Conservation (phyloP, 2,888 invertebrate genomes). For the Lasioglossum calceatum region DNA sequence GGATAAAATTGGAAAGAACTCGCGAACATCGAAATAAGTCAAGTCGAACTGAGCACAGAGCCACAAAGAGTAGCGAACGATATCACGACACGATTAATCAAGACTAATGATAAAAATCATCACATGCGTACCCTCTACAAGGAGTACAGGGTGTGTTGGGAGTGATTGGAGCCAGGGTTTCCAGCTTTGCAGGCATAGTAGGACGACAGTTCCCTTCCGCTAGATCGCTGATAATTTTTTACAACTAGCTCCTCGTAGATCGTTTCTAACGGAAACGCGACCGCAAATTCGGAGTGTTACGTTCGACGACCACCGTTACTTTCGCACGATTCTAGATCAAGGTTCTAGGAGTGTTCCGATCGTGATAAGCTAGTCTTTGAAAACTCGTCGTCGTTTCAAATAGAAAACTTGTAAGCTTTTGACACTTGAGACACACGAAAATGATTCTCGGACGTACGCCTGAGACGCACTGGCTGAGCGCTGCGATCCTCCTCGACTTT, state of each 20-base stretch:
- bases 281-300: neutral
- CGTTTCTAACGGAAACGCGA: neutral
- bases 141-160: conserved; percentile 63
- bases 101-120: neutral
- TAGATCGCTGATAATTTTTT: neutral
- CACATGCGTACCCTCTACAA: conserved; percentile 70
- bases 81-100: neutral
- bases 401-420: too few species aligned
- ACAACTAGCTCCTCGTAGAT: neutral
- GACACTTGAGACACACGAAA: neutral
- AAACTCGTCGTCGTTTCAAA: too few species aligned
- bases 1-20: neutral
- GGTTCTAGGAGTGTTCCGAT: neutral
- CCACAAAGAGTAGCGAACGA: neutral
- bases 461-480: conserved; percentile 73
- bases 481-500: conserved; percentile 69
- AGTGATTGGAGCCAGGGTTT: conserved; percentile 67
- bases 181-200: conserved; percentile 79
- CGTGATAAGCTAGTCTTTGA: conserved; percentile 5
- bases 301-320: conserved; percentile 9
- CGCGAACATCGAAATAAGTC: neutral
- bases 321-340: conserved; percentile 11
- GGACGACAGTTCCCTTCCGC: neutral
- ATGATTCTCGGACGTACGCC: conserved; percentile 39
- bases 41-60: neutral